A percentile compares a stretch with the other conserved stretches of the same genome.
Evolutionary conservation across 2,113 vertebrate genomes (phyloP).

Genomic region (Melierax canorus): DNA sequence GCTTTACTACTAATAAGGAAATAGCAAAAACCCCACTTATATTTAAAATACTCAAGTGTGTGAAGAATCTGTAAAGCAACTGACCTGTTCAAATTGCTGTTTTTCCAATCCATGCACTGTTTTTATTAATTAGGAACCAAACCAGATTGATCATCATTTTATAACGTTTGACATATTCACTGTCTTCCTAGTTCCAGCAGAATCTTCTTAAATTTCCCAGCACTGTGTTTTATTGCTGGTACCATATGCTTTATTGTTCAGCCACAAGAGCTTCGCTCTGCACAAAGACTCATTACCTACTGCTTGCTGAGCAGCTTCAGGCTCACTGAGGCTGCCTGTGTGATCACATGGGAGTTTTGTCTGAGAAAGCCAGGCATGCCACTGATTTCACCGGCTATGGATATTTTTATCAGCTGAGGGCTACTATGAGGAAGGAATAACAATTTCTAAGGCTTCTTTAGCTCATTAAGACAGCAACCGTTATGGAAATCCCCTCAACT

Average conservation of each 20-base stretch:
- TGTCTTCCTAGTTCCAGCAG: constrained; percentile 69
- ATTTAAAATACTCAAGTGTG: constrained; percentile 55
- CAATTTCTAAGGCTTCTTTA: constrained; percentile 66
- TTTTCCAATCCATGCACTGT: constrained; percentile 80
- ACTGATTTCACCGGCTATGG: constrained; percentile 88
- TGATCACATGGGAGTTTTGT: constrained; percentile 96
- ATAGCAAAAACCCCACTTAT: constrained; percentile 19
- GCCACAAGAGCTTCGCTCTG: constrained; percentile 82
- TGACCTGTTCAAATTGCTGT: constrained; percentile 87
- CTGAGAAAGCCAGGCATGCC: constrained; percentile 83
- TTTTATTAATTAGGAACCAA: constrained; percentile 78
- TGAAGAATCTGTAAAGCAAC: constrained; percentile 76
- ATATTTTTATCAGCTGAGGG: constrained; percentile 91
- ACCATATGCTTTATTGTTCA: constrained; percentile 94
- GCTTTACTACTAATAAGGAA: constrained; percentile 47
- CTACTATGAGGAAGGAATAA: constrained; percentile 76
- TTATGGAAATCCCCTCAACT: constrained; percentile 63
- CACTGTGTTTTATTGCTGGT: constrained; percentile 82
- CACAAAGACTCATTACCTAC: constrained; percentile 99
- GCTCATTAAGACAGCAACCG: constrained; percentile 62
- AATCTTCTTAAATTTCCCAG: constrained; percentile 83
- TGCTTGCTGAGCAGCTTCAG: constrained; percentile 87
- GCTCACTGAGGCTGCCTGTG: constrained; percentile 87
- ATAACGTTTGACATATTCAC: constrained; percentile 66
- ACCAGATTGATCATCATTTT: constrained; percentile 72